Base-by-base conservation (phyloP, 1,140 invertebrate species). In the Harpegnathos saltator region DNA sequence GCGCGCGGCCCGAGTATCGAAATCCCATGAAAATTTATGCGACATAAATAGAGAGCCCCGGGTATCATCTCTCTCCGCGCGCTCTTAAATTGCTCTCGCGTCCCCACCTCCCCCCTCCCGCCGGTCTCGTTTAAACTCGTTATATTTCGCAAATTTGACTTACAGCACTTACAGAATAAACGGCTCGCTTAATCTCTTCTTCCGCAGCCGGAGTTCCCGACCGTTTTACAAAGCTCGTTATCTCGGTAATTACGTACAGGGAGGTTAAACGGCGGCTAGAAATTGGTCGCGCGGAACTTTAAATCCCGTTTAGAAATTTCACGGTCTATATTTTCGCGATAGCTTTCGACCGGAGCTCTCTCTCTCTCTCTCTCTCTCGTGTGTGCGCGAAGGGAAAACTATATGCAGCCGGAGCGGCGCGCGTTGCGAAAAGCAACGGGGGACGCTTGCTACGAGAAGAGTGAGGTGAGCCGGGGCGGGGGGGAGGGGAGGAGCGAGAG, bases 141-240 rank as follows among this genome's bases (percentile, higher is more conserved):
- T 69, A 69, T 5, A 58, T 56, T 78, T 44, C 33, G 33, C 22
- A 58, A 58, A 71, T 69, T 44, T 69, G 38, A 71, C 17, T 58
- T 58, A 68, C 33, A 58, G 17, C 12, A 44, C 17, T 58, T 69
- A 38, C 38, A 62, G 17, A 38, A 29, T 69, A 58, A 58, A 80
- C 22, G 65, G 52, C 33, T 59, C 22, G 63, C 33, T 56, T 69
- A 69, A 69, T 78, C 75, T 69, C 44, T 56, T 44, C 38, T 59
- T 44, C 12, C 4, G 52, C 52, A 15, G 52, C 12, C 12, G 38
- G 33, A 80, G 69, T 69, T 80, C 33, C 29, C 54, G 29, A 59
- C 24, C 22, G 52, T 58, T 83, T 83, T 77, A 71, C 65, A 72
- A 72, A 86, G 84, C 72, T 83, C 52, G 74, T 86, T 72, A 83